Evolutionary conservation across 2,888 invertebrate species (phyloP).

Genomic region (Heliconius aoede): DNA sequence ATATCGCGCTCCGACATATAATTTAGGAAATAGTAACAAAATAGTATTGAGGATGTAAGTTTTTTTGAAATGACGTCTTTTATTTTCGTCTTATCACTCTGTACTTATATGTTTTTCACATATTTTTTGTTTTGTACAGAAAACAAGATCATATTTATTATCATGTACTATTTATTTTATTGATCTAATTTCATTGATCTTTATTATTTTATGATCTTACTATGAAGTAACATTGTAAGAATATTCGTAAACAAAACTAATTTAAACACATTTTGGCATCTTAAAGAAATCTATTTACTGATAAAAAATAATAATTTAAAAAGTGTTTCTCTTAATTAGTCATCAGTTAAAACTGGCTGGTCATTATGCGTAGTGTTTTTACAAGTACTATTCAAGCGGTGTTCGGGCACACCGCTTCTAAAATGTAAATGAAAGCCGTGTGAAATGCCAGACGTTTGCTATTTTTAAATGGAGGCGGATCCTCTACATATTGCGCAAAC

Average conservation of each 20-base stretch:
- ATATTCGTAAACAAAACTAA: background rate
- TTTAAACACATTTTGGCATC: background rate
- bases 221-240: too few relatives aligned
- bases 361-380: conserved; percentile 27
- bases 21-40: background rate
- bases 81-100: too few relatives aligned
- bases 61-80: background rate
- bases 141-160: too few relatives aligned
- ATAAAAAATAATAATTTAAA: background rate
- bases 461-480: conserved; percentile 41
- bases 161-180: too few relatives aligned
- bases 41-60: background rate
- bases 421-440: conserved; percentile 35
- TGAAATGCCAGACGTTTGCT: conserved; percentile 35
- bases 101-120: too few relatives aligned
- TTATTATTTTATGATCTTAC: too few relatives aligned
- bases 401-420: conserved; percentile 5
- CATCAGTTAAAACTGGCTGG: conserved; percentile 10
- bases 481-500: conserved; percentile 35
- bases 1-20: too few relatives aligned
- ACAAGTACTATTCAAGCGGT: conserved; percentile 12
- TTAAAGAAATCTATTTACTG: background rate
- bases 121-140: too few relatives aligned
- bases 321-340: background rate
- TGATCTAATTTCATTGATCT: too few relatives aligned